Percentiles rank a stretch among this genome's conserved stretches.
Conservation (phyloP, 1,140 invertebrate genomes). For the Triops cancriformis region DNA sequence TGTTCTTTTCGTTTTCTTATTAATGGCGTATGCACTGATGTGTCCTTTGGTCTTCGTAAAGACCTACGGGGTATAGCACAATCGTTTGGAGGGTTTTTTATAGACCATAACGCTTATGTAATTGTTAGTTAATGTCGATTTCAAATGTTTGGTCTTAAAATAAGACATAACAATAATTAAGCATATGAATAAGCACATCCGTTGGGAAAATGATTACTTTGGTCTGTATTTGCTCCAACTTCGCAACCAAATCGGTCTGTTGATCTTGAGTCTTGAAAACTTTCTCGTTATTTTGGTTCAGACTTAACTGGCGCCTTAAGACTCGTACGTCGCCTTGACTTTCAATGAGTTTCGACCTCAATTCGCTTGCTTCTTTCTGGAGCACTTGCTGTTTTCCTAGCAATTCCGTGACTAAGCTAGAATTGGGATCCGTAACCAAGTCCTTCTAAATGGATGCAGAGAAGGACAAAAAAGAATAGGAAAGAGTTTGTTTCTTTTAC, state of each 20-base stretch:
- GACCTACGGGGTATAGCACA: too few relatives aligned
- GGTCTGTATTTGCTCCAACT: not conserved
- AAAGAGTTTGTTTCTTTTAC: too few relatives aligned
- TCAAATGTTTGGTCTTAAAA: too few relatives aligned
- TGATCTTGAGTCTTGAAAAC: not conserved
- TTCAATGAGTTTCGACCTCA: not conserved
- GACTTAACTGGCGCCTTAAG: not conserved
- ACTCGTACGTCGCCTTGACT: not conserved
- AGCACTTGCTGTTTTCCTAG: not conserved
- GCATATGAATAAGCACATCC: too few relatives aligned
- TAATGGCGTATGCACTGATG: too few relatives aligned
- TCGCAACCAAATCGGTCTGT: not conserved
- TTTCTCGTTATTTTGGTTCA: not conserved
- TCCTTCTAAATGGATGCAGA: not conserved
- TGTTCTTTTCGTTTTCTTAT: too few relatives aligned
- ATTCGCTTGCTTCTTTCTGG: not conserved
- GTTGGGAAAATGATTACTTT: not conserved
- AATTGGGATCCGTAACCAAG: not conserved
- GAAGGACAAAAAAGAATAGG: not conserved
- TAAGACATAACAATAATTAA: too few relatives aligned
- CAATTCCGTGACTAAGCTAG: not conserved
- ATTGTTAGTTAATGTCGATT: too few relatives aligned
- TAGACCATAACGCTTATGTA: too few relatives aligned
- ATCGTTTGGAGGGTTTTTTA: too few relatives aligned
- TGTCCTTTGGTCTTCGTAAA: too few relatives aligned